Evolutionary conservation across 2,113 vertebrate genomes (phyloP), one percentile per base, ranked within the genome.

Genomic region (Callithrix jacchus): DNA sequence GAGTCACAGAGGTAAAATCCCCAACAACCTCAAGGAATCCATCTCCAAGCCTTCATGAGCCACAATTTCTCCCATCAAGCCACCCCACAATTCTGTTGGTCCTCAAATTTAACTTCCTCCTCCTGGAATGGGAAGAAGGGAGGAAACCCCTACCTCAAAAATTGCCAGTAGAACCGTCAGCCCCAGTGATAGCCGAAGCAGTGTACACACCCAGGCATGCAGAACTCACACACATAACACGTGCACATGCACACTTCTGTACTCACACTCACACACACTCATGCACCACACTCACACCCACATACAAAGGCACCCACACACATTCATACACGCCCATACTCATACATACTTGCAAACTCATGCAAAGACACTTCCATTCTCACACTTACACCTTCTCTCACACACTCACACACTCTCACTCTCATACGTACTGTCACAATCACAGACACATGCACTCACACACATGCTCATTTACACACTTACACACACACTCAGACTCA

Each of bases 121-220:
- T 81, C 25, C 49, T 14, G 45, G 49, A 77, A 27, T 16, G 13
- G 14, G 40, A 54, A 11, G 16, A 42, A 58, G 8, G 56, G 49
- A 85, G 8, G 10, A 30, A 8, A n/a, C 21, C 12, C 16, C 27
- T 54, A 8, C 35, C 2, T 30, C 1, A 21, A 87, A 91, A 87
- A 16, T 21, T 18, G 47, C n/a, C 3, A 9, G 13, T 8, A 16
- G 12, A n/a, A 14, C 1, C 32, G 1, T 87, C 42, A 7, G 21
- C 30, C 2, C 45, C 2, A 2, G 9, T 13, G 56, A 40, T 17
- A 9, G 21, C 64, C 20, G 9, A 10, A 14, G 81, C 74, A 37
- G 52, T 6, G 6, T 16, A 5, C n/a, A 14, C 3, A 18, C n/a
- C 14, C 1, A 2, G 45, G 25, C 20, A 42, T 0, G 2, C 37